phyloP scores from a whole-genome alignment of 2,113 vertebrate genomes.

The Pelvicachromis taeniatus region DNA sequence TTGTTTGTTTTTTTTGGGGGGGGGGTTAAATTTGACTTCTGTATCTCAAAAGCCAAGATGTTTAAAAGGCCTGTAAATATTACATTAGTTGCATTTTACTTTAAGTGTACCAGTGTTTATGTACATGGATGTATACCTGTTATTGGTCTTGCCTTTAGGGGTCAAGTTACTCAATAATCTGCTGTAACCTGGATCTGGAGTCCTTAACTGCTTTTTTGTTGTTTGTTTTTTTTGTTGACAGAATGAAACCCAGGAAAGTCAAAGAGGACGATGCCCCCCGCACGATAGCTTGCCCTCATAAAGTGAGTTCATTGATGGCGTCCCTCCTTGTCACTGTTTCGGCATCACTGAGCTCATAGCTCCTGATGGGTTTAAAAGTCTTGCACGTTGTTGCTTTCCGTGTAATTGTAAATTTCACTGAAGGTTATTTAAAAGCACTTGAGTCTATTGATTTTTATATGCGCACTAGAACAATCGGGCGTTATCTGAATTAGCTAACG shows the following conservation, averaged over 20 bases:
- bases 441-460: slow-evolving; percentile 3
- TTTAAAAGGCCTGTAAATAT: not conserved
- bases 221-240: slow-evolving; percentile 36
- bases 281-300: slow-evolving; percentile 98
- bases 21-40: too few species aligned
- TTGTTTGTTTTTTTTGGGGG: not conserved
- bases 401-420: not conserved
- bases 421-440: slow-evolving; percentile 10
- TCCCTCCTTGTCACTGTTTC: not conserved
- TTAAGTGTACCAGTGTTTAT: not conserved
- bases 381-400: not conserved
- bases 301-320: slow-evolving; percentile 78
- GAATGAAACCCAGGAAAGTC: slow-evolving; percentile 99
- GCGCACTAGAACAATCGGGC: not conserved
- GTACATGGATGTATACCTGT: not conserved
- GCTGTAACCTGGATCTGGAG: not conserved
- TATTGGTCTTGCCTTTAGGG: not conserved
- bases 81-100: not conserved
- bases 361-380: not conserved
- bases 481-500: not conserved
- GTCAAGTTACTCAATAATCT: not conserved
- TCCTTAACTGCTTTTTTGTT: too few species aligned
- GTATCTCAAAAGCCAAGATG: not conserved
- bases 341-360: not conserved
- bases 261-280: slow-evolving; percentile 97